A percentile compares a stretch with the other conserved stretches of the same genome.
Evolutionary conservation across 2,888 invertebrate genomes (phyloP).

Genomic region (Drosophila paucipuncta): DNA sequence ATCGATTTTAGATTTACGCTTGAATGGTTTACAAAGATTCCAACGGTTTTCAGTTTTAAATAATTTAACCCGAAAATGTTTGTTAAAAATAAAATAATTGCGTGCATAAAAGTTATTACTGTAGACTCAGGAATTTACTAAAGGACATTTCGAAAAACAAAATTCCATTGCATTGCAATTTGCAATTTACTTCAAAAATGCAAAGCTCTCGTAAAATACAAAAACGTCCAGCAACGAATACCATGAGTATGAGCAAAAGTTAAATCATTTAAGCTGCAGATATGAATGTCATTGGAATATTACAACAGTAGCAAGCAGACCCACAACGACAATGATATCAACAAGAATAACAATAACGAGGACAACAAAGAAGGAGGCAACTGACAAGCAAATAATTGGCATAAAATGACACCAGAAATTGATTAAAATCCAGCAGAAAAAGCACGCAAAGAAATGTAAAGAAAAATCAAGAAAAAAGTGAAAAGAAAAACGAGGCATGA

Average conservation of each 20-base stretch:
- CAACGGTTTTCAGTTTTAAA: neutral
- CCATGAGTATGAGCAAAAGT: constrained; percentile 29
- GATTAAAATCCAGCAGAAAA: constrained; percentile 60
- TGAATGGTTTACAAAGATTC: neutral
- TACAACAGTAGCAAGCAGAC: constrained; percentile 3
- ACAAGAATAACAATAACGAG: constrained; percentile 19
- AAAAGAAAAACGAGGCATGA: constrained; percentile 47
- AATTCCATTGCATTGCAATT: constrained; percentile 7
- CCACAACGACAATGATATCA: constrained; percentile 7
- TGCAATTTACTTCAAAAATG: constrained; percentile 10
- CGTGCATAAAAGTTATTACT: neutral
- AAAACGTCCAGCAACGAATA: neutral
- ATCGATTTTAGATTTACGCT: neutral
- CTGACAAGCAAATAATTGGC: constrained; percentile 69
- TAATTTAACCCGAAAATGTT: neutral
- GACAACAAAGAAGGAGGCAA: constrained; percentile 27
- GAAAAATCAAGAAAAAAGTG: constrained; percentile 13
- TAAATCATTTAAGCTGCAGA: constrained; percentile 31
- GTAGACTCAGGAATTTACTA: neutral
- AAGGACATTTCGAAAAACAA: neutral
- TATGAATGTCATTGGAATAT: constrained; percentile 39
- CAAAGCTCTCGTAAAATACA: constrained; percentile 23
- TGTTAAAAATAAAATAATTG: neutral
- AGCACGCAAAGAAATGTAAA: constrained; percentile 14
- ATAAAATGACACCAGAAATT: constrained; percentile 75